Percentiles rank a stretch among this genome's conserved stretches.
These are phyloP conservation scores for Zoroaster sp. DNA, from an alignment of 53 echinoderm and acorn worm genomes.

Conservation along the genomic window DNA sequence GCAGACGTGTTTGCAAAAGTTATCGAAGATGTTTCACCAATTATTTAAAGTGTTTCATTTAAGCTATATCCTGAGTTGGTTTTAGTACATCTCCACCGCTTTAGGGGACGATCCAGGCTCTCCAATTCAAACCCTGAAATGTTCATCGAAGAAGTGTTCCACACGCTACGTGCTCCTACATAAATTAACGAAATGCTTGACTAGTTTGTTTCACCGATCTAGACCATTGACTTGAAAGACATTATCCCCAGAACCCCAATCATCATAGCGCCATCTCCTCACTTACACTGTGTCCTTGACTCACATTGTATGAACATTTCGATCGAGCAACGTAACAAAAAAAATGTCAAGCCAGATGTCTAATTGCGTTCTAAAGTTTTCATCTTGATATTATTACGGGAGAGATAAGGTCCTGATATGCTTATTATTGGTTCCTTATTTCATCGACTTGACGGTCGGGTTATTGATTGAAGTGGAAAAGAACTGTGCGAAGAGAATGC, in stretches of 20 bases:
- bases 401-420: background rate
- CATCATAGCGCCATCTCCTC: background rate
- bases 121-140: too few species aligned
- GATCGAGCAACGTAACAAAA: background rate
- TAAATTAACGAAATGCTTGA: background rate
- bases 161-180: background rate
- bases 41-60: too few species aligned
- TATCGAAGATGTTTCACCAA: too few species aligned
- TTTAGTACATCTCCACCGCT: too few species aligned
- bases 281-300: background rate
- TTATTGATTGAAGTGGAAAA: background rate
- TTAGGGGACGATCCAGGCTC: too few species aligned
- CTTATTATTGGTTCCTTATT: background rate
- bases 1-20: too few species aligned
- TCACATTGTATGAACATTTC: background rate
- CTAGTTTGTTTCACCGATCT: background rate
- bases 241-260: background rate
- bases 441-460: background rate
- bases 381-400: background rate
- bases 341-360: background rate
- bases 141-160: background rate
- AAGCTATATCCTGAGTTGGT: too few species aligned
- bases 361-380: background rate
- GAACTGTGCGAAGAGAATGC: background rate
- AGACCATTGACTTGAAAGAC: background rate